These are phyloP conservation scores for Hypselothyrea guttata DNA, from an alignment of 2,888 invertebrate species.

Conservation along the genomic window DNA sequence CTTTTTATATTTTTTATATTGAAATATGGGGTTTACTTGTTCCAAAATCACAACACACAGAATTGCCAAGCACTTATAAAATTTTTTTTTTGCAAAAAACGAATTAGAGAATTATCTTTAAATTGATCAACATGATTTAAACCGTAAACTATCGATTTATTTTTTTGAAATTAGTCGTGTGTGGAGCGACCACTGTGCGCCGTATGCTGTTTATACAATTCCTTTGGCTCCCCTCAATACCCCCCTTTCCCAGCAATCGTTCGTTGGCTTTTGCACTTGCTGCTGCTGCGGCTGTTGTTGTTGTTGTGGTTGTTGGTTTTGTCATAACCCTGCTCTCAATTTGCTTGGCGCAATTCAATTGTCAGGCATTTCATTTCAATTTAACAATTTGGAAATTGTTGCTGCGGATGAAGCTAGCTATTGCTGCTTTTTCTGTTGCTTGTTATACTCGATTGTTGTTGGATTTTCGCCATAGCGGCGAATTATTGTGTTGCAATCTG, in stretches of 20 bases:
- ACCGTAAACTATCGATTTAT: too few relatives aligned
- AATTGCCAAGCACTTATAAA: too few relatives aligned
- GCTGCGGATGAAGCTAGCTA: conserved; percentile 23
- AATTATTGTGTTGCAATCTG: conserved; percentile 45
- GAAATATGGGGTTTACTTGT: too few relatives aligned
- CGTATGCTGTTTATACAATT: neutral
- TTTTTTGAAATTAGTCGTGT: too few relatives aligned
- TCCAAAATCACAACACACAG: too few relatives aligned
- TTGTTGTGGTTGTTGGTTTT: conserved; percentile 14
- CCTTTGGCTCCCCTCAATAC: neutral
- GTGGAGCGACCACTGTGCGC: too few relatives aligned
- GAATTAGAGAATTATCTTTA: too few relatives aligned
- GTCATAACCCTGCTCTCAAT: conserved; percentile 46
- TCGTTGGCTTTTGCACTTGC: neutral
- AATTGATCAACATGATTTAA: too few relatives aligned
- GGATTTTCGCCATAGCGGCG: conserved; percentile 22
- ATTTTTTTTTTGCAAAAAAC: too few relatives aligned
- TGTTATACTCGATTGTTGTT: conserved; percentile 10
- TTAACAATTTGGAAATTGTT: conserved; percentile 63
- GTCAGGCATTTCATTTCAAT: conserved; percentile 73
- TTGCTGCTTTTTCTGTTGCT: neutral
- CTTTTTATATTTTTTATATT: too few relatives aligned
- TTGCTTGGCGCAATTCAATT: conserved; percentile 65
- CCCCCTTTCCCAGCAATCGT: too few relatives aligned
- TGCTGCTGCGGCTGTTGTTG: neutral